Evolutionary conservation across 2,888 invertebrate species (phyloP).

Genomic region (Arge pagana): DNA sequence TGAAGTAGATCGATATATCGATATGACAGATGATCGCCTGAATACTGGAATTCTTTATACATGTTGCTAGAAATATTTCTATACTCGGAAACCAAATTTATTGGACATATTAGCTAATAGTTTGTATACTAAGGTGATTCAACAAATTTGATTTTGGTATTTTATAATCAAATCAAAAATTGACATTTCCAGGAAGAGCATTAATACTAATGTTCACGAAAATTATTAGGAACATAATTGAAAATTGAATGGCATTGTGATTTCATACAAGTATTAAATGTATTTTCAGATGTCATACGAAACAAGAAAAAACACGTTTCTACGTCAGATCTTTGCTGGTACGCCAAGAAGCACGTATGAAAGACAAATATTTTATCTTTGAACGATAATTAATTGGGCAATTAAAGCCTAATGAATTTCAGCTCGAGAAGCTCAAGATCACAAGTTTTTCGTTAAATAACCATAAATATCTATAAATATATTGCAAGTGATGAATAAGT

Average conservation of each 20-base stretch:
- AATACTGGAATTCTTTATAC: neutral
- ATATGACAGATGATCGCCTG: too few species aligned
- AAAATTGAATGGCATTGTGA: too few species aligned
- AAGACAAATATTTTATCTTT: constrained; percentile 40
- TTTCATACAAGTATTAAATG: too few species aligned
- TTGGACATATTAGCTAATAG: too few species aligned
- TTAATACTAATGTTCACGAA: too few species aligned
- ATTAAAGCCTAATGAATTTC: constrained; percentile 27
- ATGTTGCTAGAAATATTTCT: neutral
- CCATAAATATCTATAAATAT: constrained; percentile 12
- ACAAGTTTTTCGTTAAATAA: constrained; percentile 19
- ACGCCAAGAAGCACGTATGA: constrained; percentile 36
- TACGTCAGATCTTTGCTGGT: constrained; percentile 35
- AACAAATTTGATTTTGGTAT: too few species aligned
- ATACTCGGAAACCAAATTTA: constrained; percentile 1
- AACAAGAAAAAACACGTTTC: constrained; percentile 15
- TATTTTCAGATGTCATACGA: too few species aligned
- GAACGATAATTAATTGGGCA: constrained; percentile 35
- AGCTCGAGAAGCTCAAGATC: constrained; percentile 21
- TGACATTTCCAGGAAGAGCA: too few species aligned
- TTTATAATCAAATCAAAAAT: too few species aligned
- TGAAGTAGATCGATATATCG: too few species aligned
- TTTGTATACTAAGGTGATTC: too few species aligned
- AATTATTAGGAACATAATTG: too few species aligned
- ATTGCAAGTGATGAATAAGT: constrained; percentile 9